A percentile compares a stretch with the other conserved stretches of the same genome.
Evolutionary conservation across 2,888 invertebrate species (phyloP).

Genomic region (Plebejus anna): DNA sequence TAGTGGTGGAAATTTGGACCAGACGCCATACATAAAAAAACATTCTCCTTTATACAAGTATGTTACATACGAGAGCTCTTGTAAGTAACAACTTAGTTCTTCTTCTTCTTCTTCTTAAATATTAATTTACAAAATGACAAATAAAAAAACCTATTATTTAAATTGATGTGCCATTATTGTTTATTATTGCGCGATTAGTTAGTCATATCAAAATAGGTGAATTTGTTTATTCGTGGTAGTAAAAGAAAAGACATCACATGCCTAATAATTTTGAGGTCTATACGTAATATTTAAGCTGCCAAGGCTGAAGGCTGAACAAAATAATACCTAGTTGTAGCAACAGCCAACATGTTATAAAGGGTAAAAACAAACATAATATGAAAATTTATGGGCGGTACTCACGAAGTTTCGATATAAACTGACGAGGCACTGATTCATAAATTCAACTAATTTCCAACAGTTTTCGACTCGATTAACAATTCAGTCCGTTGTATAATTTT

Average conservation of each 20-base stretch:
- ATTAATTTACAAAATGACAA: too few species aligned
- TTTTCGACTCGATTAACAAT: conserved; percentile 20
- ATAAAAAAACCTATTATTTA: too few species aligned
- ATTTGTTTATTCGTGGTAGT: too few species aligned
- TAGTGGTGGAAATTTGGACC: neutral
- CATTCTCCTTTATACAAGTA: too few species aligned
- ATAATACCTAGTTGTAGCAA: neutral
- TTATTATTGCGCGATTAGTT: too few species aligned
- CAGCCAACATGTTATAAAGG: neutral
- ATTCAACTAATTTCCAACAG: conserved; percentile 21
- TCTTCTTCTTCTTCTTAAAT: neutral
- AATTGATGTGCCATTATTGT: too few species aligned
- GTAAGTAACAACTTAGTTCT: neutral
- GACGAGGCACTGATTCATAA: conserved; percentile 33
- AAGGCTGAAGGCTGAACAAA: too few species aligned
- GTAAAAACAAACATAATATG: conserved; percentile 22
- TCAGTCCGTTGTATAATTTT: conserved; percentile 26
- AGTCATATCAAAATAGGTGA: too few species aligned
- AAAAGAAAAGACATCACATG: too few species aligned
- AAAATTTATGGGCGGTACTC: conserved; percentile 33
- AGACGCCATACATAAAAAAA: too few species aligned
- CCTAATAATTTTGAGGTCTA: too few species aligned
- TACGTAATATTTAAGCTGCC: too few species aligned
- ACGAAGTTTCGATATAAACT: conserved; percentile 32
- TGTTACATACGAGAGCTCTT: neutral